A percentile compares a stretch with the other conserved stretches of the same genome.
These are phyloP conservation scores for Blastomussa wellsi DNA, from an alignment of 92 coral and sea anemone genomes.

Conservation along the genomic window DNA sequence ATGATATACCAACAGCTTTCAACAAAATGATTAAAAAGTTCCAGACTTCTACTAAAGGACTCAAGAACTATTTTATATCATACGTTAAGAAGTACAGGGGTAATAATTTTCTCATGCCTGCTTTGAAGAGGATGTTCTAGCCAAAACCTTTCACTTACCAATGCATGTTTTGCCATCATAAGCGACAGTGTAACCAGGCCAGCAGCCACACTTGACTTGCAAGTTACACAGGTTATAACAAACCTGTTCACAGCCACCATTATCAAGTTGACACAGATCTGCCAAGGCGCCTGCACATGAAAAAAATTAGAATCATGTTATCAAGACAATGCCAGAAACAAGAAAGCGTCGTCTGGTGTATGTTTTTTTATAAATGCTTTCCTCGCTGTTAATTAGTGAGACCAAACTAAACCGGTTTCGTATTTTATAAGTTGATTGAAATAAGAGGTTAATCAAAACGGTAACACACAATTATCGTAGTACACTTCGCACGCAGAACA, in stretches of 20 bases:
- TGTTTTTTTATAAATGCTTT: too few species aligned
- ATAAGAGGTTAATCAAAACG: not conserved
- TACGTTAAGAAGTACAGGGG: too few species aligned
- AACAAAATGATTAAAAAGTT: not conserved
- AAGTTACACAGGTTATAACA: constrained; percentile 93
- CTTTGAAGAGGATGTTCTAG: not conserved
- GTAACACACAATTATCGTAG: too few species aligned
- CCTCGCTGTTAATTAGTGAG: not conserved
- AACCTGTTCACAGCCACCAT: constrained; percentile 93
- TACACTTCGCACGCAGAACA: too few species aligned
- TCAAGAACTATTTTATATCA: too few species aligned
- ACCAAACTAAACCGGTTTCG: not conserved
- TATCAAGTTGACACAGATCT: constrained; percentile 93
- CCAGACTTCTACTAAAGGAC: not conserved
- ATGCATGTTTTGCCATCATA: constrained; percentile 92
- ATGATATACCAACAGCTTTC: not conserved
- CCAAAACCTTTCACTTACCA: constrained; percentile 50
- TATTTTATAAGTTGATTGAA: too few species aligned
- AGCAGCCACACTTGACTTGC: constrained; percentile 93
- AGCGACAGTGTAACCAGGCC: constrained; percentile 89
- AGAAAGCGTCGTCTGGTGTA: not conserved
- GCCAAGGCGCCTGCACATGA: constrained; percentile 73
- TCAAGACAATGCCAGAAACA: not conserved
- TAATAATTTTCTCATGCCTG: not conserved
- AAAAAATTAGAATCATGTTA: not conserved